Base-by-base conservation (phyloP, 2,797 vertebrate genomes). In the Platalea minor region DNA sequence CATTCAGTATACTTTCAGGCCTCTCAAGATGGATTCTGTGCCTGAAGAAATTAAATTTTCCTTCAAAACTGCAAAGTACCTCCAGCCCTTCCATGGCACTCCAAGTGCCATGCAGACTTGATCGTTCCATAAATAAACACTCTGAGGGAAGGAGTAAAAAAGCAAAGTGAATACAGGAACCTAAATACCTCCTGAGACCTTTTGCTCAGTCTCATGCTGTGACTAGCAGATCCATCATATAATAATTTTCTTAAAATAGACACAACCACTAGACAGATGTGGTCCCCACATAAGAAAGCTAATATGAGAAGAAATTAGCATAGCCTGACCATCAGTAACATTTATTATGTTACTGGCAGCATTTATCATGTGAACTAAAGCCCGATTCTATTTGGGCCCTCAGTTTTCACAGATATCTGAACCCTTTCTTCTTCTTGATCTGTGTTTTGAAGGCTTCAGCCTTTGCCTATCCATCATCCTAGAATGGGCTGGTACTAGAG, bases 31-130 rank as follows among this genome's bases (percentile, higher is more conserved):
- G 9, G 13, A 69, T 53, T n/a, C 18, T 67, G 26, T 88, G 26
- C 61, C 50, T 76, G 74, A 78, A 93, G 43, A 96, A 89, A 86
- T 81, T 31, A 68, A 78, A 21, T 85, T 91, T 88, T 92, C 53
- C 57, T 73, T 81, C 57, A 84, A 53, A 94, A 90, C 7, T 26
- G 9, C 18, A 57, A 84, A 88, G 37, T 26, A 69, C 37, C 46
- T 92, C 35, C 14, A 57, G 9, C 7, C 39, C 4, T 89, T 89
- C 43, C 50, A n/a, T 50, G 37, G 7, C 7, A 16, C 41, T 72
- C 43, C 0, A 4, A 72, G 20, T 57, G 17, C 24, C 48, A 75
- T 24, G 19, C 50, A 87, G 54, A 64, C 41, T 57, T 43, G 48
- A 25, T 64, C 88, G 45, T 72, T 88, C 57, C 74, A 59, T 79